These are phyloP conservation scores for Mustela erminea DNA, from an alignment of 2,797 vertebrate species.

Conservation along the genomic window DNA sequence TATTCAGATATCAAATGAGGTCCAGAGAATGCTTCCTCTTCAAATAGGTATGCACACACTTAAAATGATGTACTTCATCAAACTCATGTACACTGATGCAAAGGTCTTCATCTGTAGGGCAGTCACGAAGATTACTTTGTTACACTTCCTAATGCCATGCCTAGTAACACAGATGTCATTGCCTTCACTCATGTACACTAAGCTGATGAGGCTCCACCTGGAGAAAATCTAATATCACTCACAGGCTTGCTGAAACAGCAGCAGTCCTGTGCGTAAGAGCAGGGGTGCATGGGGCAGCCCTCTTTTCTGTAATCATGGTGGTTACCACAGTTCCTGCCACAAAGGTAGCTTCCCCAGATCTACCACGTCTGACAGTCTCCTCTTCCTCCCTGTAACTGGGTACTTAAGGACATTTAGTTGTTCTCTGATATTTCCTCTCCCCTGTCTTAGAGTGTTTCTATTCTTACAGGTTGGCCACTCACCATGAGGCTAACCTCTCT, in stretches of 20 bases:
- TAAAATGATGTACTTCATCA: not conserved
- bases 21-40: not conserved
- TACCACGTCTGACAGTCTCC: not conserved
- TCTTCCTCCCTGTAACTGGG: accelerated
- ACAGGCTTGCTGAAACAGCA: conserved; percentile 71
- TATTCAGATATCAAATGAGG: not conserved
- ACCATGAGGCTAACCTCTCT: not conserved
- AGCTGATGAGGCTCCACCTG: conserved; percentile 41
- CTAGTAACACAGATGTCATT: not conserved
- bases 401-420: not conserved
- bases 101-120: not conserved
- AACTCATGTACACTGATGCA: not conserved
- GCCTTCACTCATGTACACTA: not conserved
- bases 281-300: not conserved
- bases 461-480: not conserved
- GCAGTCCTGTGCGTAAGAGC: conserved; percentile 47
- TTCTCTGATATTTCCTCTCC: not conserved
- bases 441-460: not conserved
- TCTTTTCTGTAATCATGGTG: not conserved
- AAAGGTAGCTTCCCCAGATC: not conserved
- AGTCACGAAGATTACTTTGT: not conserved
- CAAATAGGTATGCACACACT: not conserved
- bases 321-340: accelerated
- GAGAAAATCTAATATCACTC: conserved; percentile 65
- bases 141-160: not conserved